These are phyloP conservation scores for Suncus etruscus DNA, from an alignment of 2,113 vertebrate species.

Conservation along the genomic window DNA sequence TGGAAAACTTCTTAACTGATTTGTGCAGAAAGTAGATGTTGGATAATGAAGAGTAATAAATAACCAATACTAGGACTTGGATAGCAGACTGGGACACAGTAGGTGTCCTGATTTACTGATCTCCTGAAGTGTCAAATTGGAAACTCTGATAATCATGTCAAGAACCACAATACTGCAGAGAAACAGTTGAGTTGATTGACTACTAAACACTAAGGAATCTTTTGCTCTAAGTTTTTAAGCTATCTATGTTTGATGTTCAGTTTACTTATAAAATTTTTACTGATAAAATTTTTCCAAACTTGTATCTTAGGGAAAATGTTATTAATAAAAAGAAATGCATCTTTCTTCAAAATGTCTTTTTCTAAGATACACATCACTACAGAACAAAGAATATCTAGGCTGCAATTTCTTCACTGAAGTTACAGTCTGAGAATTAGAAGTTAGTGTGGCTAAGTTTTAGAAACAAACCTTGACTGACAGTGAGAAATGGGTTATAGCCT, in stretches of 20 bases:
- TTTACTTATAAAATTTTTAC: conserved; percentile 46
- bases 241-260: conserved; percentile 66
- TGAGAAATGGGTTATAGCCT: conserved; percentile 2
- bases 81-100: conserved; percentile 70
- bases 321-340: conserved; percentile 41
- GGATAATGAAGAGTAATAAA: conserved; percentile 72
- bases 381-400: conserved; percentile 68
- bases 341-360: not conserved
- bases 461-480: conserved; percentile 40
- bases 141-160: conserved; percentile 69
- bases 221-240: conserved; percentile 72
- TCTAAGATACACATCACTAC: conserved; percentile 45
- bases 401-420: conserved; percentile 61
- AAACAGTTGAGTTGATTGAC: conserved; percentile 74
- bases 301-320: conserved; percentile 60
- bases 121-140: conserved; percentile 73
- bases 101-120: conserved; percentile 66
- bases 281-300: conserved; percentile 58
- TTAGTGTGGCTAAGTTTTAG: conserved; percentile 27
- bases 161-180: conserved; percentile 67
- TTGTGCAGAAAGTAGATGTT: conserved; percentile 70
- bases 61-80: conserved; percentile 62
- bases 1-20: conserved; percentile 62
- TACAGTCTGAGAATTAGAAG: conserved; percentile 14
- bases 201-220: conserved; percentile 69